Base-by-base conservation (phyloP, 2,797 vertebrate genomes). In the Poeciliopsis gracilis region DNA sequence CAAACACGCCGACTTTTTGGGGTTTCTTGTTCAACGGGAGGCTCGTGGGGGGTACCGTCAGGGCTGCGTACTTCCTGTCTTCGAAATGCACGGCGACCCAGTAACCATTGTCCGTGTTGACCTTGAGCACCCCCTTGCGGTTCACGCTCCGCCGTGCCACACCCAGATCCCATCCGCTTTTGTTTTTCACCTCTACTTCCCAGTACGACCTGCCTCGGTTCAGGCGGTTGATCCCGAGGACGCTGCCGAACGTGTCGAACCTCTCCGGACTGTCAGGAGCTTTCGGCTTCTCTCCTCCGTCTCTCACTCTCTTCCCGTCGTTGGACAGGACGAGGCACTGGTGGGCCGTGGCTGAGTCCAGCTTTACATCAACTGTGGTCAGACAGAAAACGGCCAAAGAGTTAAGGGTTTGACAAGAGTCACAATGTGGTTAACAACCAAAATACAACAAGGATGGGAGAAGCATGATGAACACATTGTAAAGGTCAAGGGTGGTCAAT, bases 1-100 rank as follows among this genome's bases (percentile, higher is more conserved):
- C 85, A 23, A 86, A 94, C 76, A 94, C 87, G 0, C 91, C 91
- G 7, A 93, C 91, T 36, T 73, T 90, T 72, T 76, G 30, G 23
- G 90, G 89, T 49, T 84, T 88, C 3, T 0, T 8, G 1, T 15
- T 77, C 61, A 90, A 80, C 3, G 78, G 0, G 3, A 93, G 81
- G 51, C 43, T 1, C 8, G 74, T 10, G 0, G 72, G 78, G 0
- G 89, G 88, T 0, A 0, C 38, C 0, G 87, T 18, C 76, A 86
- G n/a, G 4, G 84, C 83, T 2, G 81, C 85, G 9, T 88, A 93
- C 12, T 81, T 80, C 0, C 67, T 2, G 8, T 36, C 73, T 45
- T 87, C 69, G 1, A 74, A 79, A 59, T 87, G 84, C 0, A 89
- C 81, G 0, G 30, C 47, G 1, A 75, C 84, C 93, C 93, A 94